These are phyloP conservation scores for Engystomops pustulosus DNA, from an alignment of 2,113 vertebrate species.

Conservation along the genomic window DNA sequence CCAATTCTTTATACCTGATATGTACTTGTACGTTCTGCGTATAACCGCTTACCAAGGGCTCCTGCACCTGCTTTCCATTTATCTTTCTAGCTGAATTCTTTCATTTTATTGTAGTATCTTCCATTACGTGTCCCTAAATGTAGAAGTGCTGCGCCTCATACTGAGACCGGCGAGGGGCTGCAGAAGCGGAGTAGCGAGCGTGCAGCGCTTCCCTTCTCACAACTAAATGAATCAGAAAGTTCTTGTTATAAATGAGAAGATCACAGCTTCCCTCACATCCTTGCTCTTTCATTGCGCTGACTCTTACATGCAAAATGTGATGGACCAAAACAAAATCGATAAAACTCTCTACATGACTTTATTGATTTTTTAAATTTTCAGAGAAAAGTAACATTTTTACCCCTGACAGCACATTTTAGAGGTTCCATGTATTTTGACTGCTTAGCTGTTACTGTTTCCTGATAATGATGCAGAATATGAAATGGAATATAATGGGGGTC, in stretches of 20 bases:
- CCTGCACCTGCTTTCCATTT: neutral
- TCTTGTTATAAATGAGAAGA: constrained; percentile 14
- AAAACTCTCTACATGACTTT: constrained; percentile 41
- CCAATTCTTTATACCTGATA: no score
- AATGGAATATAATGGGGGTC: neutral
- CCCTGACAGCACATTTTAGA: neutral
- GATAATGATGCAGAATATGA: neutral
- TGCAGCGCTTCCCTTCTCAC: neutral
- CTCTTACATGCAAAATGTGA: constrained; percentile 34
- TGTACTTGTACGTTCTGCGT: no score
- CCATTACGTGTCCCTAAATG: neutral
- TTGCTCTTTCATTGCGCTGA: constrained; percentile 5
- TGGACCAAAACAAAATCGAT: constrained; percentile 52
- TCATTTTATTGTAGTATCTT: neutral
- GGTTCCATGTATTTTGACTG: neutral
- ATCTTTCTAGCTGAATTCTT: neutral
- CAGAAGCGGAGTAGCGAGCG: neutral
- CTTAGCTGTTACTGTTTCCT: neutral
- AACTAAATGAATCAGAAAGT: constrained; percentile 35
- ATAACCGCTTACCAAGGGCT: no score
- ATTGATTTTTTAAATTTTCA: constrained; percentile 38
- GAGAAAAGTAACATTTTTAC: constrained; percentile 51
- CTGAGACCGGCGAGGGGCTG: constrained; percentile 6
- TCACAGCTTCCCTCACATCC: constrained; percentile 41
- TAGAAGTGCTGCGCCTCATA: neutral